These are phyloP conservation scores for Dreissena polymorpha DNA, from an alignment of 1,140 invertebrate species.

Conservation along the genomic window DNA sequence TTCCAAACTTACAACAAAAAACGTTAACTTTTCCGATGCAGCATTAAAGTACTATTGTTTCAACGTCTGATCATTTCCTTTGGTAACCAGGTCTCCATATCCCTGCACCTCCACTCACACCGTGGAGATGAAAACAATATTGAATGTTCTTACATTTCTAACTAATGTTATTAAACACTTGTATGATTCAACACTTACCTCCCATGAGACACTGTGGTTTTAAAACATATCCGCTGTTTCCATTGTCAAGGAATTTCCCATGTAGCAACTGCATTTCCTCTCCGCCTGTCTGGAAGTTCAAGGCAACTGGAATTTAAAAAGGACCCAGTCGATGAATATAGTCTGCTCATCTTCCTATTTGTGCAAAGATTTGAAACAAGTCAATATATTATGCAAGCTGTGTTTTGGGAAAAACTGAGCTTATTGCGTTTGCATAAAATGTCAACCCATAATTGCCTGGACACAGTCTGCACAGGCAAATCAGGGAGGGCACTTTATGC, in stretches of 20 bases:
- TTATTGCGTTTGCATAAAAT: background rate
- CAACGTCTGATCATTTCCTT: no score
- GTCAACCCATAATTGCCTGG: background rate
- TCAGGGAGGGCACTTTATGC: no score
- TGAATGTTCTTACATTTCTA: no score
- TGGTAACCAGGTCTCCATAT: no score
- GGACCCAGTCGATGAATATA: background rate
- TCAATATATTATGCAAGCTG: no score
- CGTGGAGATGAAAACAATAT: no score
- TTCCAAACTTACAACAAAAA: no score
- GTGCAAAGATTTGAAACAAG: background rate
- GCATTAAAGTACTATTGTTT: no score
- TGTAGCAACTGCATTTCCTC: conserved; percentile 74
- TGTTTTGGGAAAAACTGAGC: background rate
- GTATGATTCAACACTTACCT: conserved; percentile 55
- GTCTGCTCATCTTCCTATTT: background rate
- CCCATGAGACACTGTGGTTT: conserved; percentile 75
- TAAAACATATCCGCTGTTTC: conserved; percentile 78
- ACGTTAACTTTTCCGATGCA: no score
- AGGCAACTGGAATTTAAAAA: conserved; percentile 71
- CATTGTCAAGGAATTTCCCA: conserved; percentile 78
- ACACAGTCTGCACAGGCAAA: background rate
- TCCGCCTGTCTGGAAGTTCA: conserved; percentile 77
- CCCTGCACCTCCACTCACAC: no score
- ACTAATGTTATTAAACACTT: no score